Evolutionary conservation across 2,888 invertebrate species (phyloP).

Genomic region (Omphaloscelis lunosa): DNA sequence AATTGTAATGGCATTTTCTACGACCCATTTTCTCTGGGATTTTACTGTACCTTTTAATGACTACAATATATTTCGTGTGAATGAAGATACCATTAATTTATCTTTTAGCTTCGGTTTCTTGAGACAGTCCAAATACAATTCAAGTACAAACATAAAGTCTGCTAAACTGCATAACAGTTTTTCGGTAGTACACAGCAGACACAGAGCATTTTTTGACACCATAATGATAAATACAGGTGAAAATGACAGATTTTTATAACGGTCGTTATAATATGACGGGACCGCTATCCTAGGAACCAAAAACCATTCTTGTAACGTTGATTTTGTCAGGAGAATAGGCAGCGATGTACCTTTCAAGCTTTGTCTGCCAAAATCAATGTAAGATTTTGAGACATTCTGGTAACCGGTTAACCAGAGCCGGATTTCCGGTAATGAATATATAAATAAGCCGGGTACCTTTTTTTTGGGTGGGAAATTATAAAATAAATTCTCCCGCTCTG

Average conservation of each 20-base stretch:
- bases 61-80: constrained; percentile 34
- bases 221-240: background rate
- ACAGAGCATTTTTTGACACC: background rate
- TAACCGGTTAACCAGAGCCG: background rate
- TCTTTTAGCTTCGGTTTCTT: background rate
- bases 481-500: no score
- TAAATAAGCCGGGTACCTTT: no score
- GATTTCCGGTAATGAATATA: background rate
- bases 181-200: no score
- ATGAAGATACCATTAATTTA: constrained; percentile 8
- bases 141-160: no score
- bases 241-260: background rate
- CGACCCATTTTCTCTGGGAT: constrained; percentile 22
- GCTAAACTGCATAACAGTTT: no score
- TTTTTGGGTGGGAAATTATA: no score
- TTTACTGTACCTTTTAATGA: constrained; percentile 51
- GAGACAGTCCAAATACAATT: background rate
- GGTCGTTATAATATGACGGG: background rate
- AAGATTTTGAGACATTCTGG: background rate
- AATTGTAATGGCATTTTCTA: constrained; percentile 28
- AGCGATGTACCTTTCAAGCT: background rate
- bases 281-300: no score
- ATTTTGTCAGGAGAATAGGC: no score
- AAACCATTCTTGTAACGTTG: no score
- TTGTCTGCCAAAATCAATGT: background rate